A percentile compares a stretch with the other conserved stretches of the same genome.
Evolutionary conservation across 1,140 invertebrate genomes (phyloP).

Genomic region (Procambarus virginalis): DNA sequence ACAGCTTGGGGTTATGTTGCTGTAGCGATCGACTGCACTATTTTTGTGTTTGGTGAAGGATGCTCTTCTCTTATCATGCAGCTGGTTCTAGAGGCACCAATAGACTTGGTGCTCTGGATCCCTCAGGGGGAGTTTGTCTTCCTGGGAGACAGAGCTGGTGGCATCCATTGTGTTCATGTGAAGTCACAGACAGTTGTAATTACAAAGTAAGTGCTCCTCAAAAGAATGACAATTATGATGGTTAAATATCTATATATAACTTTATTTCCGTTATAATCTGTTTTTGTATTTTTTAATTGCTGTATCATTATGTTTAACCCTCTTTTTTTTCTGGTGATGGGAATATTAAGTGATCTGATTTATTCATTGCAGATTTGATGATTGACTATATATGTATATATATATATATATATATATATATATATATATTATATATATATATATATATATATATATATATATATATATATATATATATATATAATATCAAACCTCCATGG

Average conservation of each 20-base stretch:
- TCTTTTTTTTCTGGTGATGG: no score
- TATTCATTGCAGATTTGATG: neutral
- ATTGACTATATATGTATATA: no score
- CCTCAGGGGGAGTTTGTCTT: constrained; percentile 56
- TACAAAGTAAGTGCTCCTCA: constrained; percentile 34
- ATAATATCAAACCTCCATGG: no score
- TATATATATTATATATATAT: no score
- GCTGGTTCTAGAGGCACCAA: constrained; percentile 21
- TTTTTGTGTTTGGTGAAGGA: constrained; percentile 62
- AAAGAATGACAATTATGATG: neutral
- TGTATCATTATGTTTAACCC: no score
- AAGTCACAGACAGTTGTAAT: constrained; percentile 48
- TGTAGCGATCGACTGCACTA: constrained; percentile 51
- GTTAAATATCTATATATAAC: no score
- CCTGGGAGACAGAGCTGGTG: constrained; percentile 42
- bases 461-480: no score
- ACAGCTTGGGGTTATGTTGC: constrained; percentile 56
- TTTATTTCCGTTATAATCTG: neutral
- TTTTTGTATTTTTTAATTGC: neutral
- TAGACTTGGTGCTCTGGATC: constrained; percentile 47
- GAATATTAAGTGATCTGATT: neutral
- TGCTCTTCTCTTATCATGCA: constrained; percentile 61
- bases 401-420: no score
- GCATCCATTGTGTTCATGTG: constrained; percentile 61
- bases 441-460: no score